Percentiles rank a stretch among this genome's conserved stretches.
phyloP scores from a whole-genome alignment of 2,888 invertebrate genomes.

The Cosmorhoe ocellata region DNA sequence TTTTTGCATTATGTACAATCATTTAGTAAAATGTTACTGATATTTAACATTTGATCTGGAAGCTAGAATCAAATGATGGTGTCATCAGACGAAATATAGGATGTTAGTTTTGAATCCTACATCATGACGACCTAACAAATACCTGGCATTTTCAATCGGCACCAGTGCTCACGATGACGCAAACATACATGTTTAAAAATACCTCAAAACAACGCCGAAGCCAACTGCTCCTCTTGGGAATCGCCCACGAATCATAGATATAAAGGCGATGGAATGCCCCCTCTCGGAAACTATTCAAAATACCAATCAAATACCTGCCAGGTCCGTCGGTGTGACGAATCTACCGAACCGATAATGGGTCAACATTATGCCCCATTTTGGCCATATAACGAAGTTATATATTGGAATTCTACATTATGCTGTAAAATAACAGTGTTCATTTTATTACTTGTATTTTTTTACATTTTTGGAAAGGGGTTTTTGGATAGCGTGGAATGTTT shows the following conservation, averaged over 20 bases:
- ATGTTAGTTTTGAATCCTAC: slow-evolving; percentile 25
- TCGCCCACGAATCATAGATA: slow-evolving; percentile 38
- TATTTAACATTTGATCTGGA: not conserved
- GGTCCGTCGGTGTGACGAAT: slow-evolving; percentile 80
- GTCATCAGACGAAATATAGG: slow-evolving; percentile 3
- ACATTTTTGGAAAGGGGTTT: slow-evolving; percentile 37
- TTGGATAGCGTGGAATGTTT: slow-evolving; percentile 39
- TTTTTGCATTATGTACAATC: not conserved
- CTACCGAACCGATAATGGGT: slow-evolving; percentile 74
- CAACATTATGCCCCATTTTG: slow-evolving; percentile 69
- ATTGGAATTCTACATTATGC: slow-evolving; percentile 77
- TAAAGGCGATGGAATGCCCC: slow-evolving; percentile 43
- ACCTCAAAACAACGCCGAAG: slow-evolving; percentile 72
- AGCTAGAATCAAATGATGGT: slow-evolving; percentile 4
- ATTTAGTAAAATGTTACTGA: not conserved
- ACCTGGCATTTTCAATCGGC: slow-evolving; percentile 65
- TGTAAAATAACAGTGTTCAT: slow-evolving; percentile 80
- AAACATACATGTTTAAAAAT: slow-evolving; percentile 64
- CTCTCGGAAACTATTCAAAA: slow-evolving; percentile 67
- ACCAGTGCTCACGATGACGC: slow-evolving; percentile 57
- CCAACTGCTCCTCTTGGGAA: slow-evolving; percentile 53
- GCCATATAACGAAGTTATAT: slow-evolving; percentile 78
- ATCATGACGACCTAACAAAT: slow-evolving; percentile 67
- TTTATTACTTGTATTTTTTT: slow-evolving; percentile 71
- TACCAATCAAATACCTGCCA: slow-evolving; percentile 81